Conservation (phyloP, 2,797 vertebrate species). For the Microctenopoma steveboyesi region DNA sequence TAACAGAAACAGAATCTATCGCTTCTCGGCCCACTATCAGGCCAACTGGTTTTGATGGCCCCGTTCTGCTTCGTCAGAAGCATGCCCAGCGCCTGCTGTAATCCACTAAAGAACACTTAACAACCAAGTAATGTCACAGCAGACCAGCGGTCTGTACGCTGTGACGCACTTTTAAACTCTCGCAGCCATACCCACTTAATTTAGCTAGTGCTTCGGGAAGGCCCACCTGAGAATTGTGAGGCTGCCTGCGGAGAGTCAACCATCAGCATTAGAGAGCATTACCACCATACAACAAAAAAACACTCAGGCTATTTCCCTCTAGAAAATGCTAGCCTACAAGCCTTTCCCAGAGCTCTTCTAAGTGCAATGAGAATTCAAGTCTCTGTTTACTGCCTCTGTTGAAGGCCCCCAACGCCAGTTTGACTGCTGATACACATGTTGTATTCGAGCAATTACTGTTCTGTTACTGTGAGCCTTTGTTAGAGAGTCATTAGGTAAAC, state of each 20-base stretch:
- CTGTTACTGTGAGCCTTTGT: slow-evolving; percentile 66
- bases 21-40: slow-evolving; percentile 43
- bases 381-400: slow-evolving; percentile 57
- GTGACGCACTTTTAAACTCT: slow-evolving; percentile 76
- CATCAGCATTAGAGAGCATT: slow-evolving; percentile 84
- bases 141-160: slow-evolving; percentile 66
- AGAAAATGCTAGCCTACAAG: slow-evolving; percentile 60
- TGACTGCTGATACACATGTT: slow-evolving; percentile 48
- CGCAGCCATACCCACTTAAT: slow-evolving; percentile 79
- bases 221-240: slow-evolving; percentile 80
- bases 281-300: slow-evolving; percentile 71
- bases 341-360: slow-evolving; percentile 69
- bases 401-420: slow-evolving; percentile 61
- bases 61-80: slow-evolving; percentile 74
- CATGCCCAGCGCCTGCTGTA: slow-evolving; percentile 54
- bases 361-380: slow-evolving; percentile 70
- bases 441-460: slow-evolving; percentile 65
- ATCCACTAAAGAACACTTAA: slow-evolving; percentile 73
- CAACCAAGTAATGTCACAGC: slow-evolving; percentile 70
- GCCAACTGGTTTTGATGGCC: slow-evolving; percentile 72
- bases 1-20: slow-evolving; percentile 67
- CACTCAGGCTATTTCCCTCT: slow-evolving; percentile 75
- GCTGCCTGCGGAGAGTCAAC: slow-evolving; percentile 78
- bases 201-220: slow-evolving; percentile 76
- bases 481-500: slow-evolving; percentile 64